Conservation (phyloP, 2,113 vertebrate species). For the Crotalus helleri region DNA sequence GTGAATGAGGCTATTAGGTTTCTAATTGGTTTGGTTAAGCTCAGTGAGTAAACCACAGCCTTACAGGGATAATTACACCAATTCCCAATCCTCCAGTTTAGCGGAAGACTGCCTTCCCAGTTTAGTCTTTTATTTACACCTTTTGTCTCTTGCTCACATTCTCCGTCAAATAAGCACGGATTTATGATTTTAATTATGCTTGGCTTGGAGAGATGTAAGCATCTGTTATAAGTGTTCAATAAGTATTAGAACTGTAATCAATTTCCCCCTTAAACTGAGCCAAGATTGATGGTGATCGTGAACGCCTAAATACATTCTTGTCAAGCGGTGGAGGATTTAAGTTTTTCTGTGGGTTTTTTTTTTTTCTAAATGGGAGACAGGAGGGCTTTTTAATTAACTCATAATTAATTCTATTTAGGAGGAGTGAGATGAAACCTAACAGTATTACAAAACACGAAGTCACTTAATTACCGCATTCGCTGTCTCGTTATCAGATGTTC, state of each 20-base stretch:
- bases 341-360: background rate
- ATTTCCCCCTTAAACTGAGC: constrained; percentile 57
- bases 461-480: constrained; percentile 57
- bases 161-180: constrained; percentile 63
- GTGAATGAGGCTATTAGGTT: background rate
- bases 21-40: background rate
- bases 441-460: constrained; percentile 42
- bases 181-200: constrained; percentile 74
- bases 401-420: constrained; percentile 59
- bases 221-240: constrained; percentile 70
- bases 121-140: constrained; percentile 55
- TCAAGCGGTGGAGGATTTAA: constrained; percentile 32
- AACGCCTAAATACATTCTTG: constrained; percentile 49
- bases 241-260: constrained; percentile 70
- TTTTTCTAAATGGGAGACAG: constrained; percentile 48
- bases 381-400: constrained; percentile 57
- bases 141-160: constrained; percentile 55
- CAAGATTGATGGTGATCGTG: constrained; percentile 59
- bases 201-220: constrained; percentile 68
- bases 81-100: background rate
- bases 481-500: constrained; percentile 43
- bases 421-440: constrained; percentile 50
- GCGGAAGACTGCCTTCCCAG: constrained; percentile 17
- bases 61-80: background rate
- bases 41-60: background rate